Evolutionary conservation across 2,113 vertebrate genomes (phyloP).

Genomic region (Talpa occidentalis): DNA sequence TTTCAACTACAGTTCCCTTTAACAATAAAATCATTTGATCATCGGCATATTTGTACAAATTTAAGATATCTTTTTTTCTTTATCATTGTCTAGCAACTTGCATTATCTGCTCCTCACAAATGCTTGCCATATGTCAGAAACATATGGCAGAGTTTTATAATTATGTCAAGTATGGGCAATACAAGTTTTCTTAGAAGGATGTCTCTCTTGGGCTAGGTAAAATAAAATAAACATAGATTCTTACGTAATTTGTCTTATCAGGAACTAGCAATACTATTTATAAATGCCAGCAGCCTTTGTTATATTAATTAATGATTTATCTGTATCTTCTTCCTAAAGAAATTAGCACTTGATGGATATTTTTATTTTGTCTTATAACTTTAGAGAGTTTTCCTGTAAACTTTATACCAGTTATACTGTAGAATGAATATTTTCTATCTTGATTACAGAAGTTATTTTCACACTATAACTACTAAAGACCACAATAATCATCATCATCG

Average conservation of each 20-base stretch:
- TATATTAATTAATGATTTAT: neutral
- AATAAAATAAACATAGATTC: neutral
- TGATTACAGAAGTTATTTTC: slow-evolving; percentile 6
- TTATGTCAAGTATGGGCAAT: slow-evolving; percentile 41
- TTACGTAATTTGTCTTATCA: slow-evolving; percentile 13
- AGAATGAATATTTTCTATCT: neutral
- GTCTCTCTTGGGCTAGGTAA: neutral
- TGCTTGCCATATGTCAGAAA: slow-evolving; percentile 67
- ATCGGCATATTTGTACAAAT: neutral
- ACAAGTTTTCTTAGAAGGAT: slow-evolving; percentile 66
- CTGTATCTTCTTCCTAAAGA: neutral
- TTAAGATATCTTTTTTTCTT: neutral
- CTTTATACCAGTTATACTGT: neutral
- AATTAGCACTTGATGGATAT: neutral
- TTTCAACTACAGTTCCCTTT: slow-evolving; percentile 39
- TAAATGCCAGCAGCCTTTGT: neutral
- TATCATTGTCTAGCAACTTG: neutral
- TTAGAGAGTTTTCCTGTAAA: neutral
- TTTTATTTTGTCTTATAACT: neutral
- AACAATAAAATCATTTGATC: slow-evolving; percentile 52
- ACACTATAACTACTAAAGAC: neutral
- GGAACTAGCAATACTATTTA: neutral
- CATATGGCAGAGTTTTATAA: slow-evolving; percentile 69
- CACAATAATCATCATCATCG: neutral
- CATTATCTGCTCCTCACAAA: slow-evolving; percentile 36